Percentiles rank a stretch among this genome's conserved stretches.
phyloP scores from a whole-genome alignment of 2,797 vertebrate genomes.

The Champsocephalus gunnari region DNA sequence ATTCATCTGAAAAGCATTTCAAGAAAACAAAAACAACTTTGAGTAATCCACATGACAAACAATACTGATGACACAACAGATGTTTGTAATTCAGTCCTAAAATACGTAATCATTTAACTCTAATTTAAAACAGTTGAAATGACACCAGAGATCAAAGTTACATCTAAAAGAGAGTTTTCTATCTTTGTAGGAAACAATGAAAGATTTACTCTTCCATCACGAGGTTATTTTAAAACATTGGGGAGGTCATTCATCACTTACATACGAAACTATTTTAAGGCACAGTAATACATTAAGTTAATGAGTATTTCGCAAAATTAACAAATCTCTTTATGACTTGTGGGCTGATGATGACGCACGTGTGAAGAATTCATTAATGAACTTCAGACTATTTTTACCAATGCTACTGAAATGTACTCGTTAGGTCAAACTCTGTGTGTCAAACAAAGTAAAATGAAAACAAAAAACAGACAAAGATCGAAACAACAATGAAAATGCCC shows the following conservation, averaged over 20 bases:
- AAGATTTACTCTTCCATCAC: constrained; percentile 11
- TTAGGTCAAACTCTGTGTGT: constrained; percentile 6
- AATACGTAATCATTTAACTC: not conserved
- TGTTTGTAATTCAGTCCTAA: not conserved
- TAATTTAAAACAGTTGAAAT: constrained; percentile 12
- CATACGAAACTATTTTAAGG: constrained; percentile 11
- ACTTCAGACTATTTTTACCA: not conserved
- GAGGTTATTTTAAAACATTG: not conserved
- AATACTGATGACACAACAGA: not conserved
- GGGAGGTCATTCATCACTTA: constrained; percentile 2
- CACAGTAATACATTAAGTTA: not conserved
- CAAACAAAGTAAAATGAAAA: constrained; percentile 2
- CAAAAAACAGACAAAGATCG: constrained; percentile 9
- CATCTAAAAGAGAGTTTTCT: constrained; percentile 15
- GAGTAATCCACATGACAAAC: not conserved
- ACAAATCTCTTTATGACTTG: not conserved
- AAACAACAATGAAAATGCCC: constrained; percentile 49
- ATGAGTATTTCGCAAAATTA: constrained; percentile 20
- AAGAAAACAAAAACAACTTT: not conserved
- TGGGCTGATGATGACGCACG: not conserved
- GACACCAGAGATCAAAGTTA: not conserved
- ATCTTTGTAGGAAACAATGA: constrained; percentile 15
- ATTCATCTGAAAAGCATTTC: constrained; percentile 11
- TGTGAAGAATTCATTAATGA: not conserved
- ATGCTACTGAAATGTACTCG: not conserved